Conservation (phyloP, 2,888 invertebrate genomes). For the Lasioglossum morio region DNA sequence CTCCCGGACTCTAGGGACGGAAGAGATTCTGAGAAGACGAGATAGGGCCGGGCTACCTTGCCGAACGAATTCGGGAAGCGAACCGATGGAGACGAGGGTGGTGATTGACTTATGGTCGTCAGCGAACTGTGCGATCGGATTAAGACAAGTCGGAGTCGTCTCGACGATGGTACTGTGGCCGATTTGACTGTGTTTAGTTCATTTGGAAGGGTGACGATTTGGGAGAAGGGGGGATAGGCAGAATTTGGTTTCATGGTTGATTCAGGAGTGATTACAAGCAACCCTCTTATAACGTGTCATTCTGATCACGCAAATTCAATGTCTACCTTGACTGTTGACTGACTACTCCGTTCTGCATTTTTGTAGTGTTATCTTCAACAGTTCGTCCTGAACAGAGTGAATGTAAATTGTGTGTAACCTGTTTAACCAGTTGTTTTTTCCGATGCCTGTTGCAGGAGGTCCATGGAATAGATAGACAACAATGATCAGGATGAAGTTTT, state of each 20-base stretch:
- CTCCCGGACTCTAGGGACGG: constrained; percentile 45
- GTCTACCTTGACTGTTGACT: neutral
- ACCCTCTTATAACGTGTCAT: neutral
- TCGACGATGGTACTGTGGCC: neutral
- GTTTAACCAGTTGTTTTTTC: neutral
- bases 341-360: neutral
- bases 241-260: neutral
- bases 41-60: constrained; percentile 52
- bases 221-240: neutral
- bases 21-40: constrained; percentile 47
- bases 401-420: neutral
- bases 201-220: neutral
- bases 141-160: neutral
- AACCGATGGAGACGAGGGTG: constrained; percentile 60
- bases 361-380: neutral
- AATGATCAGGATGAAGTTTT: constrained; percentile 79
- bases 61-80: constrained; percentile 68
- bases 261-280: neutral
- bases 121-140: constrained; percentile 7
- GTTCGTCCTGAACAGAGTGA: neutral
- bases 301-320: neutral
- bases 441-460: constrained; percentile 73
- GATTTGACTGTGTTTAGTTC: neutral
- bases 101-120: constrained; percentile 60
- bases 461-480: constrained; percentile 77